Base-by-base conservation (phyloP, 2,113 vertebrate genomes). In the Chrysochloris asiatica region DNA sequence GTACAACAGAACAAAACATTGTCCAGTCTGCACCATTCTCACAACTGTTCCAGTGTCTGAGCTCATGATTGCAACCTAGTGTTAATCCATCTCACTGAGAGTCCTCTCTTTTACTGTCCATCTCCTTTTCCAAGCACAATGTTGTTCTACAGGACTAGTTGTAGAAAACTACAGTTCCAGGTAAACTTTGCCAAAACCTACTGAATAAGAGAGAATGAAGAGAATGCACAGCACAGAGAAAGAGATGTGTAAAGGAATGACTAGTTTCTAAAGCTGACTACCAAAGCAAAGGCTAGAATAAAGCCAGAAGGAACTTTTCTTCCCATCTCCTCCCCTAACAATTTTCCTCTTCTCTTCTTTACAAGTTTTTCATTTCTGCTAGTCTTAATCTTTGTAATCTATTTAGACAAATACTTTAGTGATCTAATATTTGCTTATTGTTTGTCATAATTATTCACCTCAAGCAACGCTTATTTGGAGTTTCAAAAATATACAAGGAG, bases 341-440 rank as follows among this genome's bases (percentile, higher is more conserved):
- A 81, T 9, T 50, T 43, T 72, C 14, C 3, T 54, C 21, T 38
- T 80, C 30, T 67, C 26, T 22, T 84, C 86, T 90, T 72, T 61
- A 21, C 45, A 8, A 63, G 28, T 79, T 92, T 30, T 77, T 83
- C 65, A 54, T 43, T 41, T 54, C 83, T 50, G 38, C 43, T 63
- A 89, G 13, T 47, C 52, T 50, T 86, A 72, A 59, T 84, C 63
- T 24, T 45, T n/a, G n/a, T n/a, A 72, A n/a, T 59, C n/a, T 69
- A 38, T 21, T 63, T 81, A 87, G 8, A n/a, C 14, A 22, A 24
- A 9, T 56, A 38, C 45, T 59, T 95, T 80, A 90, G 67, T 82
- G n/a, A n/a, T n/a, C n/a, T n/a, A 71, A 89, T 85, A 77, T 50
- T 33, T 85, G 65, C 14, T 90, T 78, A 92, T 65, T 73, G 52